Evolutionary conservation across 2,113 vertebrate genomes (phyloP), one percentile per base, ranked within the genome.

Genomic region (Otus sunia): DNA sequence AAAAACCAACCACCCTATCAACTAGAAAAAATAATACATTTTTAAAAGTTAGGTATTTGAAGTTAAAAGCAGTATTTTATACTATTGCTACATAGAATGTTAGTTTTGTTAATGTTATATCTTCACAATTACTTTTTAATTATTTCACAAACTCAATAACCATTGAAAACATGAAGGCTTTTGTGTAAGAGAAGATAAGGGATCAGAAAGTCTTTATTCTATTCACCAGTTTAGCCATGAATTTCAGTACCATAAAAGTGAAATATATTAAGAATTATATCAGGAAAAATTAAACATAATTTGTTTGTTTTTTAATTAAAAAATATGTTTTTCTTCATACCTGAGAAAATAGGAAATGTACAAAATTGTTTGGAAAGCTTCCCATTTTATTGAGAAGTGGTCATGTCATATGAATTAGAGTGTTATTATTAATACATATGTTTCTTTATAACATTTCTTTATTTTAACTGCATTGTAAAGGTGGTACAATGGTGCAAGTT

Each of bases 401-500:
- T 74, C 27, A 30, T 76, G 37, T 86, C 59, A 58, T 71, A 49
- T 94, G 85, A 94, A 80, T 75, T 91, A 85, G 47, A 83, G 36
- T 94, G 23, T 47, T 93, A 37, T 27, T 89, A 86, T 59, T 75
- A 80, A 50, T 86, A 91, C 30, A 4, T 85, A 26, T 90, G 39
- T 50, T 84, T 87, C 29, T 90, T 92, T 97, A 55, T 98, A 97
- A 96, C 91, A 67, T 60, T 89, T 98, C 58, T 97, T 97, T 96
- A 97, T 97, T 98, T 97, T 97, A 90, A 97, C 97, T 98, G 85
- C 97, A 63, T 97, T 97, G 91, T 94, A 75, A 98, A 98, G 98
- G 97, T 97, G 97, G 94, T 97, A 98, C 97, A 98, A 98, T 98
- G 97, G 97, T 97, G 98, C 97, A 97, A 97, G 96, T 97, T 97